phyloP scores from a whole-genome alignment of 2,888 invertebrate species.

The Pheosia gnoma region DNA sequence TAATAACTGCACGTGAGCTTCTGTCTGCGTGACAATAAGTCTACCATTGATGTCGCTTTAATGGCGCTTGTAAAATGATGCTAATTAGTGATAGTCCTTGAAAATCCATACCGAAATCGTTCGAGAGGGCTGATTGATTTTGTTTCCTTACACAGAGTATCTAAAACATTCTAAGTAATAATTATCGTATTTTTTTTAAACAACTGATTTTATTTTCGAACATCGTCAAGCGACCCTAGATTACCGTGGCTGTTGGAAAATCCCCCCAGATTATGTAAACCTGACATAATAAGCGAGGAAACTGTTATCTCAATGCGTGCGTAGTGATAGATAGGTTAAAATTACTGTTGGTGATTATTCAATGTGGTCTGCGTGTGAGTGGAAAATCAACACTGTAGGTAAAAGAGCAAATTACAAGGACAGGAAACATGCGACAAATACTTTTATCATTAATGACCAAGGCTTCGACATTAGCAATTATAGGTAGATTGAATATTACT shows the following conservation, averaged over 20 bases:
- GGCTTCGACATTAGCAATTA: no score
- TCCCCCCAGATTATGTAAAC: slow-evolving; percentile 27
- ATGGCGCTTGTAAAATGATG: no score
- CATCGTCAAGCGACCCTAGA: slow-evolving; percentile 9
- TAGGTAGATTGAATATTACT: no score
- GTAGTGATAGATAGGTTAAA: slow-evolving; percentile 28
- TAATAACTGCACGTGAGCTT: no score
- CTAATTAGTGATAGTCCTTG: no score
- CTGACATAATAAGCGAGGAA: slow-evolving; percentile 19
- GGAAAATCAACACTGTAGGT: neutral
- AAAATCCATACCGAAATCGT: neutral
- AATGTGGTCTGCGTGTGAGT: slow-evolving; percentile 8
- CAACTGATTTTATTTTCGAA: neutral
- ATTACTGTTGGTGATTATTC: slow-evolving; percentile 19
- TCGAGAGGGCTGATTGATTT: neutral
- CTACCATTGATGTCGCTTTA: no score
- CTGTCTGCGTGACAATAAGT: no score
- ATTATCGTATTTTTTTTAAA: neutral
- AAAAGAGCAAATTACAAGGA: no score
- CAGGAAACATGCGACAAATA: neutral
- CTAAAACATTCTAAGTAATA: neutral
- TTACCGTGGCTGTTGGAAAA: slow-evolving; percentile 18
- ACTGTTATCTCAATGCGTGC: slow-evolving; percentile 25
- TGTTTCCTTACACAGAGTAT: neutral
- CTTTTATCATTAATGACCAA: neutral